Percentiles rank a stretch among this genome's conserved stretches.
Conservation (phyloP, 2,888 invertebrate genomes). For the Dicycla oo region DNA sequence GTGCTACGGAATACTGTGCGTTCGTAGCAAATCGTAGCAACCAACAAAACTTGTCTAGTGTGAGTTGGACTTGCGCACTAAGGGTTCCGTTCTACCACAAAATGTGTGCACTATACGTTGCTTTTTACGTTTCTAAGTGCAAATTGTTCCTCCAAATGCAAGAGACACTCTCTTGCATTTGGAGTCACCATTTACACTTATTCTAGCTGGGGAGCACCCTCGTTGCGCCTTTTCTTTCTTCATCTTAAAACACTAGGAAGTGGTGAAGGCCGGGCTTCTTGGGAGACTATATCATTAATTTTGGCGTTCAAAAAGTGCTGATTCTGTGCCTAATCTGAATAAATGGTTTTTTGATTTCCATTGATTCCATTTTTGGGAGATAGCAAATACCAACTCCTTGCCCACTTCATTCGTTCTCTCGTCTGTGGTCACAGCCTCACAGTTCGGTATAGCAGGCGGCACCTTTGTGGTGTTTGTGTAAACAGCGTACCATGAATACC, state of each 20-base stretch:
- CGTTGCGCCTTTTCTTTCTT: background rate
- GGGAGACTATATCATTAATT: background rate
- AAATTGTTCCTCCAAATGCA: too few relatives aligned
- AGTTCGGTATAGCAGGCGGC: conserved; percentile 65
- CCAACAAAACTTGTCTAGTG: background rate
- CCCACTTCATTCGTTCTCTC: conserved; percentile 2
- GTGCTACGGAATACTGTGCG: background rate
- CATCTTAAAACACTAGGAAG: background rate
- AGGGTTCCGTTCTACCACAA: background rate
- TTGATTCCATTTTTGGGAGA: background rate
- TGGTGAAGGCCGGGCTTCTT: background rate
- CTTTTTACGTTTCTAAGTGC: background rate
- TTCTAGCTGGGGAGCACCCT: background rate
- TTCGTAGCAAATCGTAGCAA: background rate
- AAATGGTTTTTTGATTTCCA: background rate
- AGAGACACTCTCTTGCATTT: background rate
- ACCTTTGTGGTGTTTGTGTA: conserved; percentile 72
- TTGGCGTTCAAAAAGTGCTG: background rate
- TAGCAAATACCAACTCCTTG: background rate
- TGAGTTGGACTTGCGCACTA: background rate
- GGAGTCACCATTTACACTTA: background rate
- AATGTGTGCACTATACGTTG: too few relatives aligned
- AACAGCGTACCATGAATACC: conserved; percentile 59
- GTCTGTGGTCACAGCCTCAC: conserved; percentile 28
- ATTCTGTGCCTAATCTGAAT: background rate